Evolutionary conservation across 2,888 invertebrate species (phyloP), one percentile per base, ranked within the genome.

Genomic region (Lasioglossum morio): DNA sequence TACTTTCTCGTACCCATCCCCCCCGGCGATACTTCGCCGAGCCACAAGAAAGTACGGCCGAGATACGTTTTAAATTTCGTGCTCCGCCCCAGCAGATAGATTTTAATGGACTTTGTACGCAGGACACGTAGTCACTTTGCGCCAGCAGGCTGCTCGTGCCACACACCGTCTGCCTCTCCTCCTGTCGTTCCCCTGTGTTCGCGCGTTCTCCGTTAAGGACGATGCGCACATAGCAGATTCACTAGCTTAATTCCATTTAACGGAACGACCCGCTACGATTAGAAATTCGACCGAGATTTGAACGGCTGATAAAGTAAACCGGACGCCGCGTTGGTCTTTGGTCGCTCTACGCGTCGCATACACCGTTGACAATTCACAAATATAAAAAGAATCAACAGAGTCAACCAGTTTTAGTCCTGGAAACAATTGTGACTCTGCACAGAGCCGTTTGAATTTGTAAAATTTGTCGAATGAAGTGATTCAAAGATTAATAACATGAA

Each of bases 71-170:
- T 93, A 92, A 94, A 94, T 94, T 94, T 92, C 93, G 81, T 88
- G 91, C 89, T 89, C 90, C 90, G 81, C 87, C 79, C 75, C 57
- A 82, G 87, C 84, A 89, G 93, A 94, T 94, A 92, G 94, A 94
- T 94, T 94, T 94, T 94, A 94, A 94, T 94, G 93, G 93, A 92
- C 88, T 94, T 94, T 91, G 94, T 92, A 94, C 85, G 89, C 94
- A 80, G 91, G 89, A 93, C 94, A 94, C 94, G 94, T 94, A 94
- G 92, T 93, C 93, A 93, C 94, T 94, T 94, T 93, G 90, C 92
- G 91, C 89, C 86, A 82, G 85, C 88, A 80, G 80, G 81, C 82
- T 81, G 80, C 74, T 53, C 82, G 74, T 81, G 83, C 76, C 81
- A 77, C 81, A 72, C 82, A 80, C 72, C 60, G 53, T 75, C 66